phyloP scores from a whole-genome alignment of 2,113 vertebrate genomes.

The Stigmatopora nigra region DNA sequence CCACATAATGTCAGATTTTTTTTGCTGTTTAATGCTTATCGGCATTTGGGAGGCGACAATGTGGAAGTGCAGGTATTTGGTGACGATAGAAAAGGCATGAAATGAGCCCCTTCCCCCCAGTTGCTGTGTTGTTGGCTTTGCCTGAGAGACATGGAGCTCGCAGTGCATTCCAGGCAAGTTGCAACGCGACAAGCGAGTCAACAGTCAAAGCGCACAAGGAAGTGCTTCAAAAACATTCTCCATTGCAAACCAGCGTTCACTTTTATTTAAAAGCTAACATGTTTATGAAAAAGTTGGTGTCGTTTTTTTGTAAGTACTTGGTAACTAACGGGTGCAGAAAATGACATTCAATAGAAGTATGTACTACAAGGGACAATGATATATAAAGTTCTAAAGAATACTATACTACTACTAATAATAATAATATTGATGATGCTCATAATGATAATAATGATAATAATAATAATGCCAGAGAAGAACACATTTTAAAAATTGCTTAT shows the following conservation, averaged over 20 bases:
- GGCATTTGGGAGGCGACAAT: neutral
- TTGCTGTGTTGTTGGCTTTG: neutral
- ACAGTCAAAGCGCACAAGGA: conserved; percentile 1
- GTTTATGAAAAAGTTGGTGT: neutral
- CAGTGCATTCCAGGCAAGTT: neutral
- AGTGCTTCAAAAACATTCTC: neutral
- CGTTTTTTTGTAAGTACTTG: neutral
- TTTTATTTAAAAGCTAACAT: neutral
- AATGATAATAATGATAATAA: too few relatives aligned
- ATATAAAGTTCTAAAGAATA: too few relatives aligned
- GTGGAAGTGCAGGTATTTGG: neutral
- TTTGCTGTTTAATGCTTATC: neutral
- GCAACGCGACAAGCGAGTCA: conserved; percentile 1
- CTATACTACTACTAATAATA: too few relatives aligned
- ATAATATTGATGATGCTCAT: too few relatives aligned
- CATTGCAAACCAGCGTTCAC: too few relatives aligned
- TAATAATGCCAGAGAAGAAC: too few relatives aligned
- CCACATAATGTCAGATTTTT: neutral
- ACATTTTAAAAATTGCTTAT: too few relatives aligned
- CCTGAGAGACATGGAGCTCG: neutral
- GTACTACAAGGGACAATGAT: too few relatives aligned
- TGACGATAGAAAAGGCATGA: neutral
- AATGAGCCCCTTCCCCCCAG: neutral
- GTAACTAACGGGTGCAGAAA: neutral
- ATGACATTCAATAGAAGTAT: too few relatives aligned